phyloP scores from a whole-genome alignment of 2,113 vertebrate genomes.

The Pogona vitticeps region DNA sequence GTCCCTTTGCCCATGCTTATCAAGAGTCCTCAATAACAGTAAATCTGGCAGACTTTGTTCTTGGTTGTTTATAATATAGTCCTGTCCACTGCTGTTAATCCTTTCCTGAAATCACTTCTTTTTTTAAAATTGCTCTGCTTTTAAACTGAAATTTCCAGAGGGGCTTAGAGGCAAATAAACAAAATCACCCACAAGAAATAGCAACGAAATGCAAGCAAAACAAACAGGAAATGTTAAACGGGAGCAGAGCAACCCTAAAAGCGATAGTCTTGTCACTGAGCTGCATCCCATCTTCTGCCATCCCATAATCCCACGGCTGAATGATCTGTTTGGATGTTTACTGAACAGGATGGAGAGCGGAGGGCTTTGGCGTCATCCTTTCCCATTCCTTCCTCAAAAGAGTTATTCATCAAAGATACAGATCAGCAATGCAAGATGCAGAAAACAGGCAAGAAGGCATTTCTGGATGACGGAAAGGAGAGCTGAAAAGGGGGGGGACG shows the following conservation, averaged over 20 bases:
- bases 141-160: not conserved
- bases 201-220: not conserved
- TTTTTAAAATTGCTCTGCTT: not conserved
- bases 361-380: conserved; percentile 10
- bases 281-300: not conserved
- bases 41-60: not conserved
- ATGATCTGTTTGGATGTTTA: too few species aligned
- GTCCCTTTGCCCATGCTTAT: too few species aligned
- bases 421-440: not conserved
- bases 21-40: not conserved
- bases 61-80: too few species aligned
- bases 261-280: too few species aligned
- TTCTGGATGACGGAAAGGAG: conserved; percentile 28
- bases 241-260: not conserved
- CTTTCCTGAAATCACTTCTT: not conserved
- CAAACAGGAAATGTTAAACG: not conserved
- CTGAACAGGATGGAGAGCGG: not conserved
- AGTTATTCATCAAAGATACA: conserved; percentile 18
- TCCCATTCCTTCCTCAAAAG: not conserved
- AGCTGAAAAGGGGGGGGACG: conserved; percentile 29
- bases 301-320: not conserved
- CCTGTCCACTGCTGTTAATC: too few species aligned
- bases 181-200: not conserved
- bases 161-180: not conserved
- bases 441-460: conserved; percentile 44